Base-by-base conservation (phyloP, 2,113 vertebrate species). In the Synodontis membranacea region DNA sequence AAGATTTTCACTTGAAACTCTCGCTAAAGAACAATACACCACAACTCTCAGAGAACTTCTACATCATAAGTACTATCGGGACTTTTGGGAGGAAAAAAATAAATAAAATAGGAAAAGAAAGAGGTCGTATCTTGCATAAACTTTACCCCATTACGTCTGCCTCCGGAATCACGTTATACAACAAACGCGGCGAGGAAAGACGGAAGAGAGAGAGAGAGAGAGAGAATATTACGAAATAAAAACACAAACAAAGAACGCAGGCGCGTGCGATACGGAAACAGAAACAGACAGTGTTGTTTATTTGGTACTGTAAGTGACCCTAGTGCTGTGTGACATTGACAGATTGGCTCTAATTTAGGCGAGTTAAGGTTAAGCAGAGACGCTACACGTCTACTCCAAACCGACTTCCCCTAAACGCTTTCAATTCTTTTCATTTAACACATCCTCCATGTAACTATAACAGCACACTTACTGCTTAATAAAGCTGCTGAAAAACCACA, bases 401-500 rank as follows among this genome's bases (percentile, higher is more conserved):
- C 60, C 12, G 3, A 52, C 31, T 19, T 60, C 39, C 19, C 12
- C 72, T 31, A 56, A 72, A 82, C 9, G 39, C 28, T 72, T 72
- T 31, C n/a, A 86, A 23, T 80, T 37, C n/a, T 76, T 37, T 14
- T 6, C 21, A 17, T 81, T 86, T 72, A 81, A 72, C 75, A 68
- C 42, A 70, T 81, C 50, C 66, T 72, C 19, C 23, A 48, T n/a
- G 7, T 82, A 62, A 56, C 52, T 79, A 87, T 42, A 85, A 83
- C 44, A 87, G 79, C 58, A 68, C 81, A 72, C 48, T 82, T 84
- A 79, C 50, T 85, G 86, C 70, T 87, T 70, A 72, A 54, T 86
- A 58, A 74, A 50, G 31, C 50, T 87, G 86, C 46, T 85, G 86
- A 87, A 79, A 85, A 80, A 80, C 79, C 88, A 87, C 89, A 88